These are phyloP conservation scores for Copidosoma floridanum DNA, from an alignment of 1,140 invertebrate species.

Conservation along the genomic window DNA sequence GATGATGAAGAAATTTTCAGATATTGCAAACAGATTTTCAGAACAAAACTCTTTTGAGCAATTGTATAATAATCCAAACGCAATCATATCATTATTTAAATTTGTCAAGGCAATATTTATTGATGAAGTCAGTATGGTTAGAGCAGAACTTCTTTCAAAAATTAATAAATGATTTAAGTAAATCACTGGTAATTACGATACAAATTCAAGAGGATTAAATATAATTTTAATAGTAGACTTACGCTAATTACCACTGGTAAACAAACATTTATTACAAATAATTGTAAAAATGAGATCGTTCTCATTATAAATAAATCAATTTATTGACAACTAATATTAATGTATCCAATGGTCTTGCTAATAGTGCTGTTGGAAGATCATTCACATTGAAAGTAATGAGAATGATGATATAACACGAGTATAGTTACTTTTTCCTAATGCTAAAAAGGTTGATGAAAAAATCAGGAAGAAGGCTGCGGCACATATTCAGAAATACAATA, in stretches of 20 bases:
- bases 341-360: conserved; percentile 42
- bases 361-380: conserved; percentile 44
- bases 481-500: no score
- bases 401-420: no score
- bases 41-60: conserved; percentile 16
- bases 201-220: conserved; percentile 28
- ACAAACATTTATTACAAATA: conserved; percentile 28
- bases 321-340: conserved; percentile 46
- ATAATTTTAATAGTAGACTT: conserved; percentile 34
- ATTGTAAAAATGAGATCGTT: conserved; percentile 33
- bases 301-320: conserved; percentile 30
- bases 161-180: conserved; percentile 37
- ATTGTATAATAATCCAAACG: not conserved
- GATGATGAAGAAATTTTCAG: conserved; percentile 4
- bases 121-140: conserved; percentile 48
- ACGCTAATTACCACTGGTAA: conserved; percentile 30
- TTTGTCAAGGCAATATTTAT: conserved; percentile 34
- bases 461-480: no score
- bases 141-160: conserved; percentile 27
- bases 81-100: conserved; percentile 1
- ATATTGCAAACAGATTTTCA: conserved; percentile 27
- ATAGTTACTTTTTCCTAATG: no score
- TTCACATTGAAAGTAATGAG: conserved; percentile 41
- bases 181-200: conserved; percentile 31
- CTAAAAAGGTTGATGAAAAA: no score